These are phyloP conservation scores for Drosophila anceps DNA, from an alignment of 2,888 invertebrate species.

Conservation along the genomic window DNA sequence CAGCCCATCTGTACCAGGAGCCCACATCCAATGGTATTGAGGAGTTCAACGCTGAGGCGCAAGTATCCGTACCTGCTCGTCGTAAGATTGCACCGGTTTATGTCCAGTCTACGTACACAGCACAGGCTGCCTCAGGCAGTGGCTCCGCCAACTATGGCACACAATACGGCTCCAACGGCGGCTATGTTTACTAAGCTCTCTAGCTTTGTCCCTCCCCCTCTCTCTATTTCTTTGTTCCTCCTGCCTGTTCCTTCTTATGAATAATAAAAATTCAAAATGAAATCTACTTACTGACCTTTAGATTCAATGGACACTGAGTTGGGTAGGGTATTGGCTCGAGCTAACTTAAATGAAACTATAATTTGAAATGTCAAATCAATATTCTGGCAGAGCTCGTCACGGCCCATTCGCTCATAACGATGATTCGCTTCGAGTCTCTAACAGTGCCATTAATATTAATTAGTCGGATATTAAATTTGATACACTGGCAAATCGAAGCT, in stretches of 20 bases:
- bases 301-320: neutral
- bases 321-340: neutral
- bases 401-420: conserved; percentile 11
- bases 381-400: conserved; percentile 8
- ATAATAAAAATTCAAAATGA: conserved; percentile 7
- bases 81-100: conserved; percentile 48
- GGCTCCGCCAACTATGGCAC: conserved; percentile 63
- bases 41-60: conserved; percentile 64
- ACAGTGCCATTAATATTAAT: conserved; percentile 7
- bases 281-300: neutral
- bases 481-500: neutral
- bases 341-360: conserved; percentile 1
- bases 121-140: conserved; percentile 16
- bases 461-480: neutral
- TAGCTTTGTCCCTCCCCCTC: neutral
- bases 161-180: conserved; percentile 82
- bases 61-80: conserved; percentile 59
- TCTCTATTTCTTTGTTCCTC: neutral
- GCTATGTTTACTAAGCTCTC: conserved; percentile 80
- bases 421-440: conserved; percentile 2
- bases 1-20: conserved; percentile 59
- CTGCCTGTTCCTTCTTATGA: neutral
- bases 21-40: conserved; percentile 67
- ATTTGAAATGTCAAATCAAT: conserved; percentile 24
- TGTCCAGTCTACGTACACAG: conserved; percentile 21